Base-by-base conservation (phyloP, 64 coral and sea anemone species). In the Trachythela sp. region DNA sequence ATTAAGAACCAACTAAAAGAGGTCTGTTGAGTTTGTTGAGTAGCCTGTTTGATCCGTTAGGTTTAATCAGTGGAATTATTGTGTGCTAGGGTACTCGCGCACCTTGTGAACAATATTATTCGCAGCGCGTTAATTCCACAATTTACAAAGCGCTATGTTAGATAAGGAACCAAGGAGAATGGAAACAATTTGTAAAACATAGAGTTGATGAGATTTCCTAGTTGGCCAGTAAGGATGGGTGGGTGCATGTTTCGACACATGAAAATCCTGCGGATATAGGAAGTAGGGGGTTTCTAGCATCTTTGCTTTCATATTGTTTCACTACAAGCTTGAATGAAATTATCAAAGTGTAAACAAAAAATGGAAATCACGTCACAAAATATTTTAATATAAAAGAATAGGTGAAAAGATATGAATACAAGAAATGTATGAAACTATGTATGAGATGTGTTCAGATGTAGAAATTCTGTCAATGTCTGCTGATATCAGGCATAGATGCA, bases 181-280 rank as follows among this genome's bases (percentile, higher is more conserved):
- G 87, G 87, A 84, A 70, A 29, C 60, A 83, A 83, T 93, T 86
- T 86, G 92, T 89, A 26, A 83, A 64, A 36, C 88, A 89, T 54
- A 87, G 38, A 30, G 83, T 91, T 6, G 85, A 91, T 31, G 54
- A 91, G 60, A 67, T 91, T 64, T 91, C 85, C 48, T 38, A 35
- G 3, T 48, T 68, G 22, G 85, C 89, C 24, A 83, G 39, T 11
- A 60, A 91, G 30, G 7, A 26, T 2, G 60, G 37, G 52, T 94
- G 92, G 92, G 86, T 42, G 30, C 88, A 94, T 67, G 90, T 88
- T 67, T 60, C 85, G 1, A 84, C 84, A 7, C 30, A 22, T 58
- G 36, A 94, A 40, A 94, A 87, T 39, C 92, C 85, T 9, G 88
- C 88, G 59, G 92, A 94, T 41, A 80, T 94, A 40, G 84, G 71